Evolutionary conservation across 2,113 vertebrate species (phyloP).

Genomic region (Microcebus lehilahytsara): DNA sequence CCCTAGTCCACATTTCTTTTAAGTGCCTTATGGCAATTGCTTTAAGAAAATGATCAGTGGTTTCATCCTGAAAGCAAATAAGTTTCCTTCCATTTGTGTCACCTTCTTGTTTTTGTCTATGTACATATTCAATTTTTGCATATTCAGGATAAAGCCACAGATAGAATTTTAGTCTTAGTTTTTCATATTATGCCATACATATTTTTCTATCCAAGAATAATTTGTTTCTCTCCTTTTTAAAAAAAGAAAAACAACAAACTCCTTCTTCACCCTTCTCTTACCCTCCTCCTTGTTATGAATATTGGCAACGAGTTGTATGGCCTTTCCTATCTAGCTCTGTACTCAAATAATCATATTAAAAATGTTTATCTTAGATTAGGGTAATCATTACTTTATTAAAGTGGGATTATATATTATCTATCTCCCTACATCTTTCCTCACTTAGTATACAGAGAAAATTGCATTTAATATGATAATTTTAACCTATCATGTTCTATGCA

Average conservation of each 20-base stretch:
- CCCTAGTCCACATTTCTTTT: not conserved
- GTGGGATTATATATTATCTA: not conserved
- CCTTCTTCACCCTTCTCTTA: not conserved
- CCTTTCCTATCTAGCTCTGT: not conserved
- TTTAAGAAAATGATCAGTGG: slow-evolving; percentile 6
- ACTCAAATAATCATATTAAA: not conserved
- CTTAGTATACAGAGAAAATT: not conserved
- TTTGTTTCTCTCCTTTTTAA: not conserved
- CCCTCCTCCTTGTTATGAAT: not conserved
- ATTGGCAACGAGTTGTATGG: not conserved
- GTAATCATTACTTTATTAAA: not conserved
- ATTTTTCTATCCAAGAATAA: not conserved
- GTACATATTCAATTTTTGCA: not conserved
- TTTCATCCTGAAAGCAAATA: not conserved
- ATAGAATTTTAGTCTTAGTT: not conserved
- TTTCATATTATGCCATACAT: not conserved
- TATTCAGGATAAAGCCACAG: not conserved
- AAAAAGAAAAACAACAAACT: not conserved
- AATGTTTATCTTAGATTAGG: not conserved
- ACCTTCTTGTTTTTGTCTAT: not conserved
- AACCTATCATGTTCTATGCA: not conserved
- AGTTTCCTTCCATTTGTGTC: not conserved
- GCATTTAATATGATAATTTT: slow-evolving; percentile 31
- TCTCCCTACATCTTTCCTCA: not conserved
- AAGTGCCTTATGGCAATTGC: not conserved